A percentile compares a stretch with the other conserved stretches of the same genome.
These are phyloP conservation scores for Grammomys dolichurus DNA, from an alignment of 2,113 vertebrate genomes.

Conservation along the genomic window DNA sequence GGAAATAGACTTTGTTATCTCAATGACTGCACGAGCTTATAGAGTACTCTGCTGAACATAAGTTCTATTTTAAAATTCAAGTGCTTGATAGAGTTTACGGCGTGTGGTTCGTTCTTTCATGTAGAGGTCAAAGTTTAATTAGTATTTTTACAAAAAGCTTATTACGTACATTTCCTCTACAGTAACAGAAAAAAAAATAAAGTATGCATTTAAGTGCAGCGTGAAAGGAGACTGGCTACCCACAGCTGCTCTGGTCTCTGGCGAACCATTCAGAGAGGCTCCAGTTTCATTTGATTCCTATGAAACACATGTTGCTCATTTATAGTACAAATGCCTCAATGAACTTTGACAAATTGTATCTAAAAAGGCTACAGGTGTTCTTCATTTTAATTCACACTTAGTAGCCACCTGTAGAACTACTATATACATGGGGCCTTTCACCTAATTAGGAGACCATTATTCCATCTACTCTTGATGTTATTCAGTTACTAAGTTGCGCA, in stretches of 20 bases:
- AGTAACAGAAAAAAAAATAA: conserved; percentile 79
- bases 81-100: not conserved
- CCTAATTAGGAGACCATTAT: conserved; percentile 37
- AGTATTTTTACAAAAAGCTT: conserved; percentile 20
- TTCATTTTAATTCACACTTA: conserved; percentile 79
- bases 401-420: conserved; percentile 69
- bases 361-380: conserved; percentile 83
- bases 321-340: conserved; percentile 83
- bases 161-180: conserved; percentile 79
- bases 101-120: conserved; percentile 1
- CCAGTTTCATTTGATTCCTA: conserved; percentile 85
- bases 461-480: not conserved
- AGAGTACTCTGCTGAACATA: not conserved
- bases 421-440: conserved; percentile 38
- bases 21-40: not conserved
- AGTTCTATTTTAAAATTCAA: conserved; percentile 56
- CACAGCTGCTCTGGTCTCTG: conserved; percentile 86
- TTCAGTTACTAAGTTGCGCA: not conserved
- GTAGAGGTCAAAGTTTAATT: conserved; percentile 47
- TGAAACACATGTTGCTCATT: conserved; percentile 87
- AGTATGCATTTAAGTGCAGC: conserved; percentile 74
- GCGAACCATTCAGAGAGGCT: conserved; percentile 82
- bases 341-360: conserved; percentile 86
- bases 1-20: conserved; percentile 3
- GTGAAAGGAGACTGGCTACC: conserved; percentile 74